Base-by-base conservation (phyloP, 1,140 invertebrate species). In the Uloborus diversus region DNA sequence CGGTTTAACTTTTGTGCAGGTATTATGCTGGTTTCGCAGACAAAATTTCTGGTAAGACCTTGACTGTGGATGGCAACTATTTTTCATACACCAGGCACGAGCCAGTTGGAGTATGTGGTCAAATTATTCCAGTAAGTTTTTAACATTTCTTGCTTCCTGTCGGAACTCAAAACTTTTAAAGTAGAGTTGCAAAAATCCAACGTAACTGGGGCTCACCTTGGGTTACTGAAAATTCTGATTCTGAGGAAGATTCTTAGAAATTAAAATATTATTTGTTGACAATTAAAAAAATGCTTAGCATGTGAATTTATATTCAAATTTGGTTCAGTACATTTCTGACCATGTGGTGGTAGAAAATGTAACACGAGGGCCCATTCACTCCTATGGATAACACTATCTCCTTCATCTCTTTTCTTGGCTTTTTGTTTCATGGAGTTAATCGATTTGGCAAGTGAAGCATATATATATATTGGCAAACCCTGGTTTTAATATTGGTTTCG, bases 21-120 rank as follows among this genome's bases (percentile, higher is more conserved):
- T 98, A 97, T 85, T 96, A 94, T 87, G 96, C 94, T 82, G 96
- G 96, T 53, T 96, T 92, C 90, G 92, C 93, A 73, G 96, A 97
- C 86, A 98, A 98, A 88, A 94, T 94, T 84, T 91, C 93, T 84
- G 96, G 96, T 56, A 92, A 93, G 81, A 96, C 94, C 13, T 93
- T 97, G 83, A 94, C 95, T 25, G 88, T 91, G 17, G 37, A 42
- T 42, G 37, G 37, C 7, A 42, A 17, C 37, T 9, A 7, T 9
- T 9, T 42, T 42, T 42, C 37, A 9, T 42, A 42, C 17, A 42
- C 37, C 17, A 7, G 37, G 17, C 7, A 9, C 17, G 37, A 42
- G 17, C 37, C 37, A 9, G 37, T 42, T 42, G 37, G 37, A 9
- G 37, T 42, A 9, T 42, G 37, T 42, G 37, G 7, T 42, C 17